Base-by-base conservation (phyloP, 2,797 vertebrate species). In the Pseudopleuronectes americanus region DNA sequence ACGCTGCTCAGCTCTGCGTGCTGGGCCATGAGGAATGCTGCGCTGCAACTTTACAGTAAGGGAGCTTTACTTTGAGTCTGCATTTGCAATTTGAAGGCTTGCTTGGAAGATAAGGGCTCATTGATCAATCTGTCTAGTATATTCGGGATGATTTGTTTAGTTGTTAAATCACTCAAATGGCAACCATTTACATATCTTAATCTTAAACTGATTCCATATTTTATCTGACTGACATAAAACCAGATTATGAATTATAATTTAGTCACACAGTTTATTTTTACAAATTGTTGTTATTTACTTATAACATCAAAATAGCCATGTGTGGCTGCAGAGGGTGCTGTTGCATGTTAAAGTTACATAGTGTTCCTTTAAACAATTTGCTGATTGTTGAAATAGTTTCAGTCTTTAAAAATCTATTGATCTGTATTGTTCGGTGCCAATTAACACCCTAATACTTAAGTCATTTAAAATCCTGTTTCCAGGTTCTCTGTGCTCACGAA, bases 21-120 rank as follows among this genome's bases (percentile, higher is more conserved):
- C 90, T 98, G 97, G 97, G 96, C 95, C 71, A 96, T 97, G 96
- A 96, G 96, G 87, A 98, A 98, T 0, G 96, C 97, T 0, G 95
- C 96, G 52, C 92, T 96, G 83, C 97, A 97, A 78, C 96, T 98
- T 57, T 97, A 97, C 93, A 96, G 96, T 98, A 90, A 90, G 92
- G 68, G 38, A 3, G 5, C 74, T 69, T 57, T 8, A 21, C 41
- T 38, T 9, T 38, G 43, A 19, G 43, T 45, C 16, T 41, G 38
- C 2, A 8, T 43, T 13, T 43, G 41, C 41, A 43, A 31, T 31
- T 8, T 36, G 33, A 36, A 36, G 33, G 33, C 2, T 36, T 36
- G 16, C 41, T 17, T 17, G 9, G 6, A 4, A 1, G 12, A 38
- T 7, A 7, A n/a, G 16, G 4, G 14, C 22, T 26, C n/a, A 45